Evolutionary conservation across 2,113 vertebrate species (phyloP).

Genomic region (Megaleporinus macrocephalus): DNA sequence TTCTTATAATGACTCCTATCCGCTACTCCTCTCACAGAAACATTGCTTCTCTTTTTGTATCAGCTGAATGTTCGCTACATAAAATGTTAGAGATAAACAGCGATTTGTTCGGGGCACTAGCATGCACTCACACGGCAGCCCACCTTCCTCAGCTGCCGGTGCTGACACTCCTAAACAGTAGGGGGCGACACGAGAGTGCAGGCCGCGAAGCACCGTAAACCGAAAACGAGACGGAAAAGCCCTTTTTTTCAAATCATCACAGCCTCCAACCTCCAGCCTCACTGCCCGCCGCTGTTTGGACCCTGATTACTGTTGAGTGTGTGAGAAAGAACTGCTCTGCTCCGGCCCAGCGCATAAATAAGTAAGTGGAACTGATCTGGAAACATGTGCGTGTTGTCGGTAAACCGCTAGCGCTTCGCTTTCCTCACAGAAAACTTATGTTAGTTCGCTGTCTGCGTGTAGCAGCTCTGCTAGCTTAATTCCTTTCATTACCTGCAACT

Average conservation of each 20-base stretch:
- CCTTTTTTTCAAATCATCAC: slow-evolving; percentile 46
- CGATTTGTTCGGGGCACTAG: too few species aligned
- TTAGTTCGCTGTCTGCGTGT: slow-evolving; percentile 24
- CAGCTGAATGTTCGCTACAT: too few species aligned
- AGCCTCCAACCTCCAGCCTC: slow-evolving; percentile 25
- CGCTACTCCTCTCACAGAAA: too few species aligned
- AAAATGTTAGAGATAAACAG: too few species aligned
- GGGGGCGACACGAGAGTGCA: slow-evolving; percentile 18
- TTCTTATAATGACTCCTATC: too few species aligned
- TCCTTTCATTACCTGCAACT: slow-evolving; percentile 1
- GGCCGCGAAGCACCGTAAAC: neutral
- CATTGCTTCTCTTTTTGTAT: too few species aligned
- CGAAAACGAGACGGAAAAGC: slow-evolving; percentile 20
- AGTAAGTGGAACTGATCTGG: slow-evolving; percentile 36
- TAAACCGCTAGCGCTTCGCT: neutral
- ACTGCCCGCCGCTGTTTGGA: slow-evolving; percentile 36
- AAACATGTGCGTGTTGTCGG: neutral
- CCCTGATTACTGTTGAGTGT: slow-evolving; percentile 36
- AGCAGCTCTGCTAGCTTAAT: slow-evolving; percentile 2
- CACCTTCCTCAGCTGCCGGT: too few species aligned
- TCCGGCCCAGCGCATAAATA: neutral
- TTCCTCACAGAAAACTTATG: slow-evolving; percentile 27
- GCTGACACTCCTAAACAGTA: neutral
- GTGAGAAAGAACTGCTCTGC: slow-evolving; percentile 7
- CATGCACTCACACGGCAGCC: too few species aligned